These are phyloP conservation scores for Poeciliopsis gracilis DNA, from an alignment of 2,797 vertebrate genomes.

Conservation along the genomic window DNA sequence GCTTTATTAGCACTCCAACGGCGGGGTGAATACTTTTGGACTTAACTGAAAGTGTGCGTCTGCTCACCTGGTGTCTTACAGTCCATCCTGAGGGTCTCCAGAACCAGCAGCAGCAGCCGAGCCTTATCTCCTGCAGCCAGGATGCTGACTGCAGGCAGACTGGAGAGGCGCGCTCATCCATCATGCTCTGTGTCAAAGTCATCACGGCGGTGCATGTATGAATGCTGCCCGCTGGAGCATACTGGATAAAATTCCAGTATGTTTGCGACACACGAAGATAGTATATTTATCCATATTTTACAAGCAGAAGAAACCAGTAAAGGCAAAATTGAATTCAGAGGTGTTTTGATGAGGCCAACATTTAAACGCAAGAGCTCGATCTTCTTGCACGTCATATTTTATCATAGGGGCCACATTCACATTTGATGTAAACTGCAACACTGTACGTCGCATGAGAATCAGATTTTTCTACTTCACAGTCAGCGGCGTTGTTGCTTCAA, in stretches of 20 bases:
- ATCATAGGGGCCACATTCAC: constrained; percentile 7
- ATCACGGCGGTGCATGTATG: constrained; percentile 47
- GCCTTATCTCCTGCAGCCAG: constrained; percentile 67
- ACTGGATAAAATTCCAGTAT: too few species aligned
- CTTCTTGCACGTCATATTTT: too few species aligned
- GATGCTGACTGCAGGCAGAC: constrained; percentile 60
- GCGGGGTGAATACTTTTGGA: too few species aligned
- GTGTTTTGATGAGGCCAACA: too few species aligned
- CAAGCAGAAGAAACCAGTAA: too few species aligned
- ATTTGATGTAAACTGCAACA: not conserved
- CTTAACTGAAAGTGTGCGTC: too few species aligned
- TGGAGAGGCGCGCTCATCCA: constrained; percentile 56
- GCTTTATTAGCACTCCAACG: too few species aligned
- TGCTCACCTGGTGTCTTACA: not conserved
- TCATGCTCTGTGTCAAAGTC: constrained; percentile 58
- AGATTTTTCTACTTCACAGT: not conserved
- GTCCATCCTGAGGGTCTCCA: constrained; percentile 15
- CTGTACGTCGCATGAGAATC: not conserved
- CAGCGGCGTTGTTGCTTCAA: not conserved
- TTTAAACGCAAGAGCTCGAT: too few species aligned
- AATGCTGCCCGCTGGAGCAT: constrained; percentile 34
- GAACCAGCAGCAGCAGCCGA: constrained; percentile 17
- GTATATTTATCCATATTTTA: too few species aligned
- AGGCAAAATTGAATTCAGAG: too few species aligned
- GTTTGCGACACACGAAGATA: too few species aligned